These are phyloP conservation scores for Nomada lathburiana DNA, from an alignment of 2,888 invertebrate species.

Conservation along the genomic window DNA sequence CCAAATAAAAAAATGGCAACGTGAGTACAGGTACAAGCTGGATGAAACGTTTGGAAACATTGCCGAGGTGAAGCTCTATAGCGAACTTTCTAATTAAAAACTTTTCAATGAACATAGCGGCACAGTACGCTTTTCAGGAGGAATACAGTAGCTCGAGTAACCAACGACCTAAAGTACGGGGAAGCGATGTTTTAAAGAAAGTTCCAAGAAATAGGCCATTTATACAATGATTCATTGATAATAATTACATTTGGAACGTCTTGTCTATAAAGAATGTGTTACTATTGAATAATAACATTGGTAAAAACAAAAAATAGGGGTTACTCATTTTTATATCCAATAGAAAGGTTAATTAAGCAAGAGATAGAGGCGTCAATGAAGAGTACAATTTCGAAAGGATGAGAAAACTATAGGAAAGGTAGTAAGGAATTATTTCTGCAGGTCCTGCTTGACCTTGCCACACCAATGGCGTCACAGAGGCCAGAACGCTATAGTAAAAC, in stretches of 20 bases:
- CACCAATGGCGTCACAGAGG: conserved; percentile 62
- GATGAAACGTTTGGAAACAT: neutral
- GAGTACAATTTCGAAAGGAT: neutral
- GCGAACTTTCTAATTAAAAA: conserved; percentile 23
- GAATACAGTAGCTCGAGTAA: neutral
- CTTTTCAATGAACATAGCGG: conserved; percentile 4
- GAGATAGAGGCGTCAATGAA: neutral
- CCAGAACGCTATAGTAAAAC: conserved; percentile 26
- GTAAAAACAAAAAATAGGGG: too few species aligned
- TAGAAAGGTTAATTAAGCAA: neutral
- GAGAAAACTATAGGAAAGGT: neutral
- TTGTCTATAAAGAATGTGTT: too few species aligned
- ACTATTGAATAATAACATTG: too few species aligned
- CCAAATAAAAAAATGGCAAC: neutral
- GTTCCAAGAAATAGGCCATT: conserved; percentile 20
- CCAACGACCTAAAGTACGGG: neutral
- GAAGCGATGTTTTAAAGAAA: neutral
- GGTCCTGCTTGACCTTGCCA: conserved; percentile 50
- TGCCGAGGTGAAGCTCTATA: conserved; percentile 11
- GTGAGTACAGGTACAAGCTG: neutral
- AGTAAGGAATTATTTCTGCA: conserved; percentile 24
- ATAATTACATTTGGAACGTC: neutral
- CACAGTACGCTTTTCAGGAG: neutral
- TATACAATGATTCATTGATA: conserved; percentile 4
- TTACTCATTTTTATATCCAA: neutral